phyloP scores from a whole-genome alignment of 2,113 vertebrate species.

The Heterotilapia buettikoferi region DNA sequence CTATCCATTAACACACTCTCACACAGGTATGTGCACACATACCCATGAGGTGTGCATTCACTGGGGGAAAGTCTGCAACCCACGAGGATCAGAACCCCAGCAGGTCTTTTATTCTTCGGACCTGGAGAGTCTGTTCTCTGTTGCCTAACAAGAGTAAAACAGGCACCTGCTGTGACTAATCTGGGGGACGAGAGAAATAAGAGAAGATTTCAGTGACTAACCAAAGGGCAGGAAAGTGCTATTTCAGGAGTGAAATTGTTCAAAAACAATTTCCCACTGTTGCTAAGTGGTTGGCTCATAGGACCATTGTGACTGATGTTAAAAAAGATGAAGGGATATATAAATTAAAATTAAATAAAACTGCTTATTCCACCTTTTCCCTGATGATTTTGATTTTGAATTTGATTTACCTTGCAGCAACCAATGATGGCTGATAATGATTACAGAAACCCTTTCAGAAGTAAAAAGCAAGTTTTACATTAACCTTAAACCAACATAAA shows the following conservation, averaged over 20 bases:
- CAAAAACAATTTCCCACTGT: neutral
- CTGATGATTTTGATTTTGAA: neutral
- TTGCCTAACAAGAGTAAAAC: neutral
- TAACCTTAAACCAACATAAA: neutral
- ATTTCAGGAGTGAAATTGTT: neutral
- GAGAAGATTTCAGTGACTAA: neutral
- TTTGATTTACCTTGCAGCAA: neutral
- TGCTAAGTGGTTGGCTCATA: neutral
- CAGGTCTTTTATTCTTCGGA: slow-evolving; percentile 21
- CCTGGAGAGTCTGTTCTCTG: neutral
- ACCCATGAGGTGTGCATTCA: neutral
- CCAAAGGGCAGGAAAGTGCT: neutral
- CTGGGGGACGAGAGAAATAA: neutral
- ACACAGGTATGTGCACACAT: neutral
- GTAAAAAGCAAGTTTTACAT: neutral
- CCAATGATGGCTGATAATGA: neutral
- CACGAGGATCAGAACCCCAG: slow-evolving; percentile 3
- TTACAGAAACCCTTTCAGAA: neutral
- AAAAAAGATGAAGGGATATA: neutral
- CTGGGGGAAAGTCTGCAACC: neutral
- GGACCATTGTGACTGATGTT: neutral
- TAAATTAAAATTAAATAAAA: neutral
- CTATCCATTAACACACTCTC: neutral
- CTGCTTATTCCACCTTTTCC: neutral
- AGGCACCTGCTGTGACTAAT: slow-evolving; percentile 36